Percentiles rank a stretch among this genome's conserved stretches.
phyloP scores from a whole-genome alignment of 1,140 invertebrate genomes.

The Microplitis demolitor region DNA sequence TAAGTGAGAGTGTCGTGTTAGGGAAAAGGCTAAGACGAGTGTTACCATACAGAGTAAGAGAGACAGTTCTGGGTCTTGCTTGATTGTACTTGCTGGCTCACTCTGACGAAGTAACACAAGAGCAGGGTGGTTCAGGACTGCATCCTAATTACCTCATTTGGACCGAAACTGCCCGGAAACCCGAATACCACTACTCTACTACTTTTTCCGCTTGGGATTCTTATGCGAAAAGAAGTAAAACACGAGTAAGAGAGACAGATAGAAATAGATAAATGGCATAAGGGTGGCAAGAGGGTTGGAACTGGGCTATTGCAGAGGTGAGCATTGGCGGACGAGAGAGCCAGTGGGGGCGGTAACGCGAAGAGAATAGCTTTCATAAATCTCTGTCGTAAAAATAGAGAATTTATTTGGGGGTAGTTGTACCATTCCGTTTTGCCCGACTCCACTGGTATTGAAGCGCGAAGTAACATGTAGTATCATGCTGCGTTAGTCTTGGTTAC shows the following conservation, averaged over 20 bases:
- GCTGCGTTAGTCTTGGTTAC: not conserved
- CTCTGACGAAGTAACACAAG: not conserved
- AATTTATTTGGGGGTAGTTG: slow-evolving; percentile 34
- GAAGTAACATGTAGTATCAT: not conserved
- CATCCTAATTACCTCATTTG: slow-evolving; percentile 61
- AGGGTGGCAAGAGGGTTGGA: slow-evolving; percentile 20
- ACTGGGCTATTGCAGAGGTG: slow-evolving; percentile 2
- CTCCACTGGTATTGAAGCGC: not conserved
- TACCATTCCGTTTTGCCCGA: not conserved
- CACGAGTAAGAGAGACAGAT: slow-evolving; percentile 8
- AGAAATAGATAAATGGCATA: slow-evolving; percentile 26
- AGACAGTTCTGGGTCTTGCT: not conserved
- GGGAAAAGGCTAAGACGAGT: not conserved
- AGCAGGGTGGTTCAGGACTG: slow-evolving; percentile 45
- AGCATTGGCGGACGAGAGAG: slow-evolving; percentile 17
- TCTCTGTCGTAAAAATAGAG: slow-evolving; percentile 37
- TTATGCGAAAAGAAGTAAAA: slow-evolving; percentile 3
- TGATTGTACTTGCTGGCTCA: slow-evolving; percentile 25
- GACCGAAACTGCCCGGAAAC: slow-evolving; percentile 54
- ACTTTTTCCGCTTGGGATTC: slow-evolving; percentile 5
- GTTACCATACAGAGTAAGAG: not conserved
- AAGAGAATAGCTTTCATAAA: slow-evolving; percentile 41
- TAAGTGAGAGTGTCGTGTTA: slow-evolving; percentile 32
- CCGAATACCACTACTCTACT: slow-evolving; percentile 30
- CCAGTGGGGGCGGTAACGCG: slow-evolving; percentile 33